phyloP scores from a whole-genome alignment of 1,140 invertebrate species.

The Mercenaria mercenaria region DNA sequence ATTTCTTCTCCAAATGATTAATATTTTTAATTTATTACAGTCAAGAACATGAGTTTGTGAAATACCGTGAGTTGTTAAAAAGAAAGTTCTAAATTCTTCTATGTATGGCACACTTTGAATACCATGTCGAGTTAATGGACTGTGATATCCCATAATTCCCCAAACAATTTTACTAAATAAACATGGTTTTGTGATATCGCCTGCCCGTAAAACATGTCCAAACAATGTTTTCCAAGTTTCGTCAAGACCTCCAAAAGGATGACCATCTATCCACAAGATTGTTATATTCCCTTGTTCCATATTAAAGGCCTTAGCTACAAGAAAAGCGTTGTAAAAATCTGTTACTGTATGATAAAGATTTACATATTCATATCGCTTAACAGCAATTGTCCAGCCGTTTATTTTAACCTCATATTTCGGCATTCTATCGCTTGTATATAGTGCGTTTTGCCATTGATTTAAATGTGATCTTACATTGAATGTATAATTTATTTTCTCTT shows the following conservation, averaged over 20 bases:
- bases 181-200: constrained; percentile 55
- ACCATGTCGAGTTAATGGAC: constrained; percentile 74
- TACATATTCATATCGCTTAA: no score
- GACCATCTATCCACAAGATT: constrained; percentile 81
- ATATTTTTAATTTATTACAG: constrained; percentile 75
- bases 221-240: constrained; percentile 80
- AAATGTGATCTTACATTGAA: constrained; percentile 68
- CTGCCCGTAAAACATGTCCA: constrained; percentile 61
- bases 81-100: constrained; percentile 81
- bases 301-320: constrained; percentile 78
- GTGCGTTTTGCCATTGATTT: constrained; percentile 65
- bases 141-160: constrained; percentile 79
- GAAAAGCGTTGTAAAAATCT: constrained; percentile 82
- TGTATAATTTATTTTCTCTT: constrained; percentile 24
- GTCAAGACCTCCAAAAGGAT: constrained; percentile 80
- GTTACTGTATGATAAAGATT: constrained; percentile 85
- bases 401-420: neutral
- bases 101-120: constrained; percentile 70
- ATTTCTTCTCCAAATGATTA: constrained; percentile 82
- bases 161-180: constrained; percentile 76
- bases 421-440: constrained; percentile 3
- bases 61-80: constrained; percentile 71
- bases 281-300: constrained; percentile 71
- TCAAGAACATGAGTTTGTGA: constrained; percentile 40
- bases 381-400: constrained; percentile 65